Percentiles rank a stretch among this genome's conserved stretches.
Evolutionary conservation across 35 echinoderm and acorn worm species (phyloP).

Genomic region (Anneissia japonica): DNA sequence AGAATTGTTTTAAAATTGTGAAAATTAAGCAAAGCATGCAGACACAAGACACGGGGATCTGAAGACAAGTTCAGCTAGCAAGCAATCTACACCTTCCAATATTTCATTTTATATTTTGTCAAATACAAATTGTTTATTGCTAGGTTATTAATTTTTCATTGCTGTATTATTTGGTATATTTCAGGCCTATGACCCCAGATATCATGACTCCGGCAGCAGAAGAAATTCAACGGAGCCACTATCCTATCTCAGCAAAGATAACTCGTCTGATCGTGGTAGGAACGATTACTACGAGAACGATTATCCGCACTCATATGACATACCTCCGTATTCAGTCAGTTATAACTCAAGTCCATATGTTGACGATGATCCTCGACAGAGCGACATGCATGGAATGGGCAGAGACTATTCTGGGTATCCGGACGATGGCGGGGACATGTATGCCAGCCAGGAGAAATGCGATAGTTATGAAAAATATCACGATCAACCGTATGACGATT

Average conservation of each 20-base stretch:
- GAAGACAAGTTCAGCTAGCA: too few species aligned
- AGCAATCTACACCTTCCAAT: too few species aligned
- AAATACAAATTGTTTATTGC: too few species aligned
- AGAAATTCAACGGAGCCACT: neutral
- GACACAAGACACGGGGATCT: too few species aligned
- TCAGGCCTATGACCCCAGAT: neutral
- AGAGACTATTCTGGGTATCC: neutral
- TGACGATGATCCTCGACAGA: neutral
- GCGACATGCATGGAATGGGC: neutral
- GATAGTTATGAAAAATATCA: neutral
- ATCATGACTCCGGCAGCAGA: neutral
- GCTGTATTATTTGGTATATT: neutral
- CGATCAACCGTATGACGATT: neutral
- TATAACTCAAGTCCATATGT: neutral
- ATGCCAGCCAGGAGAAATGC: neutral
- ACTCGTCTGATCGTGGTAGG: neutral
- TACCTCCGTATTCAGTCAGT: neutral
- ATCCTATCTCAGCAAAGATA: neutral
- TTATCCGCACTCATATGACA: neutral
- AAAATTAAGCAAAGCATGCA: too few species aligned
- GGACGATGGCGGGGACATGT: neutral
- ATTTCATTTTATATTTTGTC: too few species aligned
- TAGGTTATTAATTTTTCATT: too few species aligned
- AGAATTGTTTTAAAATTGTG: too few species aligned
- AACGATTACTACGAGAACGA: neutral